Conservation (phyloP, 2,113 vertebrate genomes). For the Vombatus ursinus region DNA sequence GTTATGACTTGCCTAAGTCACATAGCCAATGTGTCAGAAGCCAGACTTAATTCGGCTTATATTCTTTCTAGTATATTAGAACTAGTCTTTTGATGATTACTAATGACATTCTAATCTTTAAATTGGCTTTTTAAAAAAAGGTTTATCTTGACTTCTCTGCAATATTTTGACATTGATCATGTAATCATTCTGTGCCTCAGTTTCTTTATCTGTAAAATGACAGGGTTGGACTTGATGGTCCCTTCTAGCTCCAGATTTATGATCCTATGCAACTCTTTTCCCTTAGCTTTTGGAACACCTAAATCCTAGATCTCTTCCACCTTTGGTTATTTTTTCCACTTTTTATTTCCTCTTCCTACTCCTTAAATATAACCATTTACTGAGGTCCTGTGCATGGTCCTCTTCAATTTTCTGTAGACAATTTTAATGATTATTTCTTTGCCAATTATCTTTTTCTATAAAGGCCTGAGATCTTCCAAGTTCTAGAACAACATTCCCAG, state of each 20-base stretch:
- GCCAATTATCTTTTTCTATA: background rate
- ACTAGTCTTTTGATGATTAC: background rate
- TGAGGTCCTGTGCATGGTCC: background rate
- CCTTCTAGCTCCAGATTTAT: background rate
- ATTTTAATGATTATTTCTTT: background rate
- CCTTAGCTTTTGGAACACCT: background rate
- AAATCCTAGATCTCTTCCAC: background rate
- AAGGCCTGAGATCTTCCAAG: background rate
- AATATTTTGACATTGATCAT: background rate
- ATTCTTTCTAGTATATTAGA: background rate
- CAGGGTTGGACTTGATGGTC: background rate
- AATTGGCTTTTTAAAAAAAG: background rate
- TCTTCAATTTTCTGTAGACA: background rate
- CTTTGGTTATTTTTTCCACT: background rate
- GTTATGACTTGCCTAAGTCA: background rate
- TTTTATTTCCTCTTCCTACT: background rate
- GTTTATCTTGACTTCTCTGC: background rate
- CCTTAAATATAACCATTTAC: background rate
- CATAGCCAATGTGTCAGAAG: background rate
- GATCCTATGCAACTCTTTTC: background rate
- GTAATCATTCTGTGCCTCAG: background rate
- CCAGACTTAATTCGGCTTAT: background rate
- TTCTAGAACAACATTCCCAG: background rate
- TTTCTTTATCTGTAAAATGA: background rate
- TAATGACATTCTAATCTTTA: background rate